phyloP scores from a whole-genome alignment of 2,888 invertebrate species.

The Machimus rusticus region DNA sequence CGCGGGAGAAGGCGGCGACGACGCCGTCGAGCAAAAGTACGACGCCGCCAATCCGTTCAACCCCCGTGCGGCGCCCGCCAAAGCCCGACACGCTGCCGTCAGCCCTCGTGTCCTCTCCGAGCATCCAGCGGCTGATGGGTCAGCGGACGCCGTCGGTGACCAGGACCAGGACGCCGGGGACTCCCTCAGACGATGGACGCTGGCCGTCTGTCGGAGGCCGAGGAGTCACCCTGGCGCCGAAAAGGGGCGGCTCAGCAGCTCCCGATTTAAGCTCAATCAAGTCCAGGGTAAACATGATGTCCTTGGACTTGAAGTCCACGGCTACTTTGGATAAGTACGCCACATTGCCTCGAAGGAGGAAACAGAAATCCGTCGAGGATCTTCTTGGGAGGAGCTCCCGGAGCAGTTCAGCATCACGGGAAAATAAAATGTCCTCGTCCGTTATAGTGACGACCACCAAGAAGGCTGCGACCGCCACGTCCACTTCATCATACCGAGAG shows the following conservation, averaged over 20 bases:
- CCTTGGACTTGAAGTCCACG: constrained; percentile 60
- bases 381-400: constrained; percentile 62
- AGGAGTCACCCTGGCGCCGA: constrained; percentile 47
- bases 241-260: constrained; percentile 58
- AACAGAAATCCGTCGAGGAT: constrained; percentile 71
- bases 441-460: constrained; percentile 55
- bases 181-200: constrained; percentile 73
- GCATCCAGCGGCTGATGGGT: constrained; percentile 54
- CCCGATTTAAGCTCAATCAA: constrained; percentile 57
- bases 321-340: constrained; percentile 75
- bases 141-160: constrained; percentile 66
- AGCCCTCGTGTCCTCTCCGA: constrained; percentile 61
- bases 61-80: constrained; percentile 56
- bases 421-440: constrained; percentile 62
- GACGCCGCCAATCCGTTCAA: constrained; percentile 56
- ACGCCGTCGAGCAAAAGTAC: constrained; percentile 64
- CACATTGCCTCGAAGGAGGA: constrained; percentile 77
- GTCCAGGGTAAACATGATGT: constrained; percentile 54
- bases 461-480: constrained; percentile 51
- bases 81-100: constrained; percentile 66
- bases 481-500: constrained; percentile 53
- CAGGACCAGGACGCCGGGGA: constrained; percentile 69
- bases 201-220: constrained; percentile 67
- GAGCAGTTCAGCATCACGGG: constrained; percentile 65
- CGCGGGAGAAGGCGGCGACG: constrained; percentile 68